Evolutionary conservation across 2,797 vertebrate species (phyloP), one percentile per base, ranked within the genome.

Genomic region (Spinus olivaceus): DNA sequence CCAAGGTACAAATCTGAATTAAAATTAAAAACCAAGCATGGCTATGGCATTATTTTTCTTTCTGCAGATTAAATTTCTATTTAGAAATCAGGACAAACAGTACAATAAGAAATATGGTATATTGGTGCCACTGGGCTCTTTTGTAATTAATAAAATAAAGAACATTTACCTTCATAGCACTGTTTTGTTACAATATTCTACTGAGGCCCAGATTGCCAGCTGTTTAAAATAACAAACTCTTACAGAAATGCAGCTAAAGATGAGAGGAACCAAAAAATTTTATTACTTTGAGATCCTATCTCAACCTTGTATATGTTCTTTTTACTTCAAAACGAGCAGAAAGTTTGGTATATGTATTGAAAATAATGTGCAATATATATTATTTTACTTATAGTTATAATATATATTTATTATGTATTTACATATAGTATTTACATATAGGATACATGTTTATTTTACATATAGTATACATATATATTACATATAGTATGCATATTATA

Each of bases 101-200:
- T 85, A 24, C n/a, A 57, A 9, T 18, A 79, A 47, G 59, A 64
- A 76, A 69, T 72, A n/a, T 51, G 73, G 5, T 42, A 28, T 79
- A 24, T 63, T 80, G 18, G 22, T 85, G 73, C 21, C 23, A 42
- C 14, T 51, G 35, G 39, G 16, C 27, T 86, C 4, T 70, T 74
- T 42, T 64, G 14, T 76, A 83, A 86, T 73, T 89, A 81, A 80
- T 60, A 90, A 90, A 57, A 27, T 51, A 17, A 46, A 96, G 84
- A 94, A 47, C 54, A 69, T 90, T 86, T 65, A 88, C 41, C 72
- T 93, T 96, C 67, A 53, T 81, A 73, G 42, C 49, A 63, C 35
- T 69, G 24, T 70, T 88, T 81, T 76, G 57, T 91, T 94, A 21
- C 61, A n/a, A n/a, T 94, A 70, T 86, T 96, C 73, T 92, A 13